Evolutionary conservation across 2,888 invertebrate species (phyloP).

Genomic region (Tachina grossa): DNA sequence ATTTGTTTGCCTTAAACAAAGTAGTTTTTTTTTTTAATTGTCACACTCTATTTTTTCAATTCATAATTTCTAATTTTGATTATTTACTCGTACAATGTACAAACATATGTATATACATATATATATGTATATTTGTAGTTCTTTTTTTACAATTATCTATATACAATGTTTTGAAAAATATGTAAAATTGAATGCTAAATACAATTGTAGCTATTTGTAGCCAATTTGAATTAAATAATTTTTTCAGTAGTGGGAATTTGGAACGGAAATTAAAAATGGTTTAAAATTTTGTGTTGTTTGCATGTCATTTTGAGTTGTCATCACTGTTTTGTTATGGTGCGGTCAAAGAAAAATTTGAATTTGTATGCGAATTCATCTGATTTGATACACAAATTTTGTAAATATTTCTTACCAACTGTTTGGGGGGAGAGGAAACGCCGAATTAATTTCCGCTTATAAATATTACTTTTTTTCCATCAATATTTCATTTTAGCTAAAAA

Average conservation of each 20-base stretch:
- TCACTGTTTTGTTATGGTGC: constrained; percentile 4
- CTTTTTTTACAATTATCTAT: not conserved
- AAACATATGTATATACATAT: not conserved
- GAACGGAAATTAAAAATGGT: constrained; percentile 69
- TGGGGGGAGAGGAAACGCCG: not conserved
- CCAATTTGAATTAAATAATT: not conserved
- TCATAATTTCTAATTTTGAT: no score
- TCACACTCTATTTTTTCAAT: not conserved
- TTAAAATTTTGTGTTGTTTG: constrained; percentile 28
- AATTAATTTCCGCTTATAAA: constrained; percentile 42
- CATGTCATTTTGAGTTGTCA: constrained; percentile 21
- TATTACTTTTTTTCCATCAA: not conserved
- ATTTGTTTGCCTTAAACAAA: not conserved
- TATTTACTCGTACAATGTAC: no score
- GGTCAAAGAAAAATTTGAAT: constrained; percentile 46
- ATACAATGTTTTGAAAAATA: not conserved
- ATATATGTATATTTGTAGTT: not conserved
- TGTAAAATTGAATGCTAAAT: not conserved
- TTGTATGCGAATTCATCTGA: not conserved
- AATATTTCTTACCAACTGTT: not conserved
- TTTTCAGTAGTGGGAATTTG: constrained; percentile 19
- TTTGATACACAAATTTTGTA: not conserved
- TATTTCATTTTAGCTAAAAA: constrained; percentile 10
- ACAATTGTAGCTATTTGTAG: not conserved
- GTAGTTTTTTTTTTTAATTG: not conserved